These are phyloP conservation scores for Pseudomyrmex cubaensis DNA, from an alignment of 1,140 invertebrate genomes.

Conservation along the genomic window DNA sequence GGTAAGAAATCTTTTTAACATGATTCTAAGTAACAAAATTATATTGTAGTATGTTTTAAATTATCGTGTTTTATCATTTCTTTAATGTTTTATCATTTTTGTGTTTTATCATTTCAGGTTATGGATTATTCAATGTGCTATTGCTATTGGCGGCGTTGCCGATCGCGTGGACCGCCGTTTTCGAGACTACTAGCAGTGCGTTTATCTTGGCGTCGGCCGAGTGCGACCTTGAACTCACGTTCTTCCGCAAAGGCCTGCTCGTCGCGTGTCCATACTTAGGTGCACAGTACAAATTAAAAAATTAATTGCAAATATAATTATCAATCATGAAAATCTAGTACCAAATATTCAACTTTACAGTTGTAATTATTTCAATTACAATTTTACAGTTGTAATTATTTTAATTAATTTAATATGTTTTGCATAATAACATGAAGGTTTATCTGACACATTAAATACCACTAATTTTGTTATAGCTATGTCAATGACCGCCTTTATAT, in stretches of 20 bases:
- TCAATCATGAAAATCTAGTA: conserved; percentile 31
- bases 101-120: conserved; percentile 68
- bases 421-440: background rate
- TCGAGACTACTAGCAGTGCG: conserved; percentile 81
- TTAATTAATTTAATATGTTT: background rate
- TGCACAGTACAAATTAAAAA: conserved; percentile 46
- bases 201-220: conserved; percentile 82
- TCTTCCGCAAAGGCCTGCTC: conserved; percentile 80
- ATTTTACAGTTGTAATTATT: no score
- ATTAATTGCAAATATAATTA: background rate
- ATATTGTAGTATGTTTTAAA: no score
- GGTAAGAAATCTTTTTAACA: conserved; percentile 68
- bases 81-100: background rate
- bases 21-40: background rate
- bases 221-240: conserved; percentile 80
- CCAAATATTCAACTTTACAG: background rate
- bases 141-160: conserved; percentile 80
- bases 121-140: conserved; percentile 82
- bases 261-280: conserved; percentile 80
- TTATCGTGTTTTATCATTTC: background rate
- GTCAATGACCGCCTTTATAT: conserved; percentile 86
- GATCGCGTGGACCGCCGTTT: conserved; percentile 78
- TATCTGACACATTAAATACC: background rate
- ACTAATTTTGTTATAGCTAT: conserved; percentile 82
- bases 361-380: no score